Conservation (phyloP, 1,140 invertebrate genomes). For the Microplitis mediator region DNA sequence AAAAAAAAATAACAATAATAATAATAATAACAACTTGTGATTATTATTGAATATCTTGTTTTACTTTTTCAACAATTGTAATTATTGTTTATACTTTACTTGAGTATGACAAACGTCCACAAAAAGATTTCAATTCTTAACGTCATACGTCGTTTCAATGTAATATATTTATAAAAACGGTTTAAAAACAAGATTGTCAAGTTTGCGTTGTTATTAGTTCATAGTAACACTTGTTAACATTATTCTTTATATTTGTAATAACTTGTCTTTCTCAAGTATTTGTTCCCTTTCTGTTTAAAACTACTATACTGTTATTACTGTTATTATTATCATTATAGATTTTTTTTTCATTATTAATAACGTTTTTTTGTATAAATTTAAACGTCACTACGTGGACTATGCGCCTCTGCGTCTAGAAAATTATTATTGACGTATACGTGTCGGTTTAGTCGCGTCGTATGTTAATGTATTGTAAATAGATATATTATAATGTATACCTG, state of each 20-base stretch:
- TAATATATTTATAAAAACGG: background rate
- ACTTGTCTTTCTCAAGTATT: no score
- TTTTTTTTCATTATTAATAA: background rate
- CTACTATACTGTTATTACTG: background rate
- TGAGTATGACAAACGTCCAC: background rate
- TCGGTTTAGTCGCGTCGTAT: background rate
- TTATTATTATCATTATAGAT: background rate
- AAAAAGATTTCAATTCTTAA: background rate
- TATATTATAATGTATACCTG: background rate
- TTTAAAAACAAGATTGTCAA: conserved; percentile 2
- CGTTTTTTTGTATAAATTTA: background rate
- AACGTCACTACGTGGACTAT: conserved; percentile 6
- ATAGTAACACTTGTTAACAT: background rate
- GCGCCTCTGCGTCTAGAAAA: background rate
- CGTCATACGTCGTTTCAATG: background rate
- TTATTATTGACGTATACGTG: conserved; percentile 4
- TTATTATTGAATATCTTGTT: no score
- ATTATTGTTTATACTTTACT: no score
- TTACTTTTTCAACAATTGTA: no score
- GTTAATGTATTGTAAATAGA: conserved; percentile 6
- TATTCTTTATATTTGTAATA: conserved; percentile 1
- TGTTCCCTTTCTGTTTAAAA: no score
- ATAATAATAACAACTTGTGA: no score
- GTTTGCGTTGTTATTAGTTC: background rate
- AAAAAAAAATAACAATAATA: no score